These are phyloP conservation scores for Pristionchus entomophagus DNA, from an alignment of 2,888 invertebrate genomes.

Conservation along the genomic window DNA sequence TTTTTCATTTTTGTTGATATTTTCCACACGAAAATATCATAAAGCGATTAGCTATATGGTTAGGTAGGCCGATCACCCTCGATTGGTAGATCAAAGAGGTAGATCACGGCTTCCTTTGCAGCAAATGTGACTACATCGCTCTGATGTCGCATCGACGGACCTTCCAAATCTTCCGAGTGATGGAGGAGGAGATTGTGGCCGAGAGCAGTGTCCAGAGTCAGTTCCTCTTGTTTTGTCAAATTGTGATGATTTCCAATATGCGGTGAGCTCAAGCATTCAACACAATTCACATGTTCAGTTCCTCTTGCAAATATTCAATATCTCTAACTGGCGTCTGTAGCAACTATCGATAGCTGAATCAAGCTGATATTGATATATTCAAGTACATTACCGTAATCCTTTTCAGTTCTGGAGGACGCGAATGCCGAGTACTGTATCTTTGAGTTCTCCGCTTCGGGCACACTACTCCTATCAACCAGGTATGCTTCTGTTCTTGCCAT, in stretches of 20 bases:
- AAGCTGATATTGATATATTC: too few species aligned
- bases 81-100: neutral
- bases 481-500: neutral
- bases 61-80: too few species aligned
- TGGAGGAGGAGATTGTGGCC: neutral
- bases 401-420: constrained; percentile 60
- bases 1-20: too few species aligned
- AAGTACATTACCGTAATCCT: neutral
- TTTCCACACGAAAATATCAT: too few species aligned
- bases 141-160: constrained; percentile 48
- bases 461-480: constrained; percentile 57
- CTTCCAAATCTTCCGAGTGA: constrained; percentile 45
- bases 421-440: constrained; percentile 63
- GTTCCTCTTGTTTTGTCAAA: neutral
- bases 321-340: too few species aligned
- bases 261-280: too few species aligned
- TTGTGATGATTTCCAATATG: neutral
- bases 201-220: constrained; percentile 47
- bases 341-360: too few species aligned
- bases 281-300: too few species aligned
- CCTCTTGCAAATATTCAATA: too few species aligned
- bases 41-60: too few species aligned
- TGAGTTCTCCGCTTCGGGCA: constrained; percentile 58
- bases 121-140: constrained; percentile 45
- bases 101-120: neutral